Conservation (phyloP, 2,888 invertebrate species). For the Scaptomyza cyrtandrae region DNA sequence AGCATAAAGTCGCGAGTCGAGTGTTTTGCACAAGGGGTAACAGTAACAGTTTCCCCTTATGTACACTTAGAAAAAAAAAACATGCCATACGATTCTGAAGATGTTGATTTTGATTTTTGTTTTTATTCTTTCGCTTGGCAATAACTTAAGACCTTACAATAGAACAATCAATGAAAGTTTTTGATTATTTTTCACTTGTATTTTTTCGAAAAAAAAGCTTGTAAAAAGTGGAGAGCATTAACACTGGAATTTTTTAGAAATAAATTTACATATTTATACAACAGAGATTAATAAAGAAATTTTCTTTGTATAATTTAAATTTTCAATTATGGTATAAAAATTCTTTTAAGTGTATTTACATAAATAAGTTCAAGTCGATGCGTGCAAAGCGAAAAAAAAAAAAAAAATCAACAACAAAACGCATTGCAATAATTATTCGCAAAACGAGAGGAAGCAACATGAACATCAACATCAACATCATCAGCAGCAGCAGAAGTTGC, state of each 20-base stretch:
- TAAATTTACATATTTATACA: no score
- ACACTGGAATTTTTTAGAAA: no score
- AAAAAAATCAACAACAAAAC: conserved; percentile 29
- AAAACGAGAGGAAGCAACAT: conserved; percentile 32
- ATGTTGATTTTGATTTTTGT: neutral
- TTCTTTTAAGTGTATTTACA: conserved; percentile 3
- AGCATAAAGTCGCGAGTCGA: conserved; percentile 30
- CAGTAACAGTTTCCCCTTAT: neutral
- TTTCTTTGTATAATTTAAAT: no score
- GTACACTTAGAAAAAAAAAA: neutral
- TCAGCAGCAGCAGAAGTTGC: conserved; percentile 11
- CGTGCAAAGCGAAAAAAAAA: conserved; percentile 15
- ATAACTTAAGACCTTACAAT: no score
- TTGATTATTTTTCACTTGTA: no score
- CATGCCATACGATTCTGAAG: neutral
- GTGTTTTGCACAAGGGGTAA: conserved; percentile 9
- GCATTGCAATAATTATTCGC: conserved; percentile 51
- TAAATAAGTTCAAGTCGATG: conserved; percentile 21
- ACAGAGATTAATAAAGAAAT: no score
- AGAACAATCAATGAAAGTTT: no score
- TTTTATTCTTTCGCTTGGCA: no score
- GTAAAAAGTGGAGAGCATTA: no score
- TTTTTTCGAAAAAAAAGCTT: no score
- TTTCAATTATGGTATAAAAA: no score
- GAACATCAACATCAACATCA: conserved; percentile 7